Evolutionary conservation across 1,140 invertebrate genomes (phyloP), one percentile per base, ranked within the genome.

Genomic region (Stegodyphus mimosarum): DNA sequence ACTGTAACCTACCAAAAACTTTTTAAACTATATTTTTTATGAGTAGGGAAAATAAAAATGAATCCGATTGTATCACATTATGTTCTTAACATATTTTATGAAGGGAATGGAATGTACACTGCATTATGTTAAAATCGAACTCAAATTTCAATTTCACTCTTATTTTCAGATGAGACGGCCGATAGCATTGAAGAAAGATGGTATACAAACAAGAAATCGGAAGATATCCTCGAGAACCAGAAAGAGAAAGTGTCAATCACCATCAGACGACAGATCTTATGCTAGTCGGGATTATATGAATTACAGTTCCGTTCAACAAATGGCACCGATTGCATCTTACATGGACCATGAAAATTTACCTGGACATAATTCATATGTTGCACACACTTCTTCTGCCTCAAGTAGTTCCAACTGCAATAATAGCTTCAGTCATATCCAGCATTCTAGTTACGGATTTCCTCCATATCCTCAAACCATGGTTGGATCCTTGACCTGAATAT

Each of bases 171-270:
- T 91, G n/a, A 90, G 91, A 87, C 88, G 92, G 86, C 98, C 98
- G 0, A 89, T 98, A 87, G 95, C 97, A 0, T 99, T 99, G 98
- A 94, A 97, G 63, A 99, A 99, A 90, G 97, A 99, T 89, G 96
- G 95, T 10, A 98, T 98, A 77, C 98, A 99, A 90, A 99, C 98
- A 6, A 91, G 98, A 77, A 99, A 99, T 90, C 92, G 98, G 71
- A 99, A 99, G 90, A 83, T 83, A 48, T 33, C 49, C 5, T 73
- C 79, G 3, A 83, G 79, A 33, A n/a, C 15, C 91, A 72, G 87
- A 79, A 72, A 97, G 97, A 79, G 51, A 98, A 98, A 90, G 96
- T 96, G 33, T 97, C 10, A 55, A 71, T 15, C 50, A 9, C 51
- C 33, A 51, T 13, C 48, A 11, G 48, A 83, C 52, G 70, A 83